These are phyloP conservation scores for Myxocyprinus asiaticus DNA, from an alignment of 2,113 vertebrate species.

Conservation along the genomic window DNA sequence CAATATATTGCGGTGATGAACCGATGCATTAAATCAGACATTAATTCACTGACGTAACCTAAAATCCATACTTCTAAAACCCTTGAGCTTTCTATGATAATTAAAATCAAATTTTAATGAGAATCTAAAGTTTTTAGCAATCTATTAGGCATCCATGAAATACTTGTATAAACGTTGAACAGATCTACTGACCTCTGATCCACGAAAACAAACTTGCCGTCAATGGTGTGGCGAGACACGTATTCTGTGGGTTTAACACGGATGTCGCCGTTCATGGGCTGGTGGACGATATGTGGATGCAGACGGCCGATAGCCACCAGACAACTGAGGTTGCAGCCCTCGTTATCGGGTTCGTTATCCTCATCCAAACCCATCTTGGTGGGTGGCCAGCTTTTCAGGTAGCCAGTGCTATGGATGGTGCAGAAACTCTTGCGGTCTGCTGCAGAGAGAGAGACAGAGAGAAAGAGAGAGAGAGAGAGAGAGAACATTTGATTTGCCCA, in stretches of 20 bases:
- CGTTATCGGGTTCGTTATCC: conserved; percentile 94
- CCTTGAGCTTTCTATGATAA: no score
- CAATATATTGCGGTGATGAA: background rate
- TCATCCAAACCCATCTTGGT: conserved; percentile 98
- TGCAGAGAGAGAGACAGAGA: conserved; percentile 59
- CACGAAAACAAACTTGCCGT: conserved; percentile 97
- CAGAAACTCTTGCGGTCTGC: conserved; percentile 98
- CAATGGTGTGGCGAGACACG: conserved; percentile 95
- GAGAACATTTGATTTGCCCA: no score
- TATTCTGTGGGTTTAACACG: conserved; percentile 95
- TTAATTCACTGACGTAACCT: background rate
- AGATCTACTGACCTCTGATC: conserved; percentile 89
- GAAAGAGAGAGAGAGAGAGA: background rate
- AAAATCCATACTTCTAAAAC: background rate
- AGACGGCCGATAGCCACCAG: conserved; percentile 95
- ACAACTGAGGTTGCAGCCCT: conserved; percentile 97
- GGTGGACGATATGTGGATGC: conserved; percentile 91
- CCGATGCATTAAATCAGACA: background rate
- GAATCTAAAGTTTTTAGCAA: no score
- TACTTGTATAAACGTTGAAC: no score
- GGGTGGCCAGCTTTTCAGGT: conserved; percentile 97
- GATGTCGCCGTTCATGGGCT: conserved; percentile 89
- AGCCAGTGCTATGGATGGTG: conserved; percentile 98
- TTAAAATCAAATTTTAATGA: no score
- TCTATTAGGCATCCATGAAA: no score